Evolutionary conservation across 1,140 invertebrate genomes (phyloP), one percentile per base, ranked within the genome.

Genomic region (Dinothrombium tinctorium): DNA sequence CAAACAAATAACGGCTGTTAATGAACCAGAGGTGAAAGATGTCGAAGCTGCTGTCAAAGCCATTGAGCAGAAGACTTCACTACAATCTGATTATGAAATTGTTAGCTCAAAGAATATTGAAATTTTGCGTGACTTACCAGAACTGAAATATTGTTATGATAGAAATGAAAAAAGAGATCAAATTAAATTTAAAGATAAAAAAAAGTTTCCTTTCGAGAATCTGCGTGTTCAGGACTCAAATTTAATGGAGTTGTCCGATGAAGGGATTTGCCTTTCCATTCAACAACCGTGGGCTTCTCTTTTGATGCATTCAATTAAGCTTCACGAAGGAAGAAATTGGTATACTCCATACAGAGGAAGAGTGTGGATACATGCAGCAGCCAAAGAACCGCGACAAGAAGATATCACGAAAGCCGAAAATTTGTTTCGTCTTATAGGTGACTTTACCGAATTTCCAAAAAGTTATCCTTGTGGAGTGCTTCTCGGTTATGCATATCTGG

Each of bases 271-370:
- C 60, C 59, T 96, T 5, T 87, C 80, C 51, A 74, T 95, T 73
- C 83, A 89, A 61, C 89, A 96, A 54, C 90, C 90, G 0, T 94
- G 79, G 69, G 90, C 89, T 7, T 84, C 82, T 2, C 61, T 95
- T 17, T 61, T 96, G 0, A 69, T 90, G 3, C 66, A 71, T 19
- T 87, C 86, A 37, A 90, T 94, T 43, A 95, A 94, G 68, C 67
- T 82, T 32, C 80, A 90, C 58, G 87, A 94, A 67, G 87, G 87
- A 28, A 66, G 89, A 47, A 74, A 69, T 15, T 96, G 87, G 87
- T 92, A 89, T 53, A 76, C 77, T 0, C 61, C 74, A 33, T 80
- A 92, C 58, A 66, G 87, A 53, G 89, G 89, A 3, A 63, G 79
- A 35, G 57, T 96, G 22, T 95, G 87, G 87, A 94, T 95, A 47